These are phyloP conservation scores for Zelleria hepariella DNA, from an alignment of 2,888 invertebrate genomes.

Conservation along the genomic window DNA sequence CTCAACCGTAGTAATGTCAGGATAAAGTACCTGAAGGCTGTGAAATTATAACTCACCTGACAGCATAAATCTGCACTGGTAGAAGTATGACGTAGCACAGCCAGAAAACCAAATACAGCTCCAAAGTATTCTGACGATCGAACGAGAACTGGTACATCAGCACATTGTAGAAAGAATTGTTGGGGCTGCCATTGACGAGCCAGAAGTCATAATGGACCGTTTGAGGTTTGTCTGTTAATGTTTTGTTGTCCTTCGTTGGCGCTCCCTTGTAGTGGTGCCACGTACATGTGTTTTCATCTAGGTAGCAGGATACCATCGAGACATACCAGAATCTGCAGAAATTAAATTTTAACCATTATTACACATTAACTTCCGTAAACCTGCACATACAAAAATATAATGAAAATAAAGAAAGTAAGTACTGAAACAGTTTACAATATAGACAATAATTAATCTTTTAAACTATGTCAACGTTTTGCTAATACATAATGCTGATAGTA, in stretches of 20 bases:
- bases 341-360: conserved; percentile 12
- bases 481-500: too few species aligned
- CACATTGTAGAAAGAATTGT: conserved; percentile 86
- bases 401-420: not conserved
- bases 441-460: not conserved
- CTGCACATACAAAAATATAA: too few species aligned
- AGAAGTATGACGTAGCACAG: conserved; percentile 87
- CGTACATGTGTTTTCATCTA: conserved; percentile 82
- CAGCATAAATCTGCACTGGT: conserved; percentile 93
- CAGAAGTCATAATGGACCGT: conserved; percentile 86
- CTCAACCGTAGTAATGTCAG: too few species aligned
- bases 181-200: conserved; percentile 97
- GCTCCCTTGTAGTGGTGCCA: conserved; percentile 82
- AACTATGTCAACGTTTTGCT: too few species aligned
- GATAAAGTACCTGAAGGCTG: too few species aligned
- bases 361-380: too few species aligned
- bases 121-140: conserved; percentile 93
- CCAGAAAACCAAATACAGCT: conserved; percentile 91
- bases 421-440: not conserved
- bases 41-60: conserved; percentile 55
- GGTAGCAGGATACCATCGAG: conserved; percentile 93
- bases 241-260: conserved; percentile 42
- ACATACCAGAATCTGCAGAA: conserved; percentile 92
- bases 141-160: conserved; percentile 97
- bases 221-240: conserved; percentile 46